Evolutionary conservation across 1,140 invertebrate species (phyloP).

Genomic region (Trachymyrmex septentrionalis): DNA sequence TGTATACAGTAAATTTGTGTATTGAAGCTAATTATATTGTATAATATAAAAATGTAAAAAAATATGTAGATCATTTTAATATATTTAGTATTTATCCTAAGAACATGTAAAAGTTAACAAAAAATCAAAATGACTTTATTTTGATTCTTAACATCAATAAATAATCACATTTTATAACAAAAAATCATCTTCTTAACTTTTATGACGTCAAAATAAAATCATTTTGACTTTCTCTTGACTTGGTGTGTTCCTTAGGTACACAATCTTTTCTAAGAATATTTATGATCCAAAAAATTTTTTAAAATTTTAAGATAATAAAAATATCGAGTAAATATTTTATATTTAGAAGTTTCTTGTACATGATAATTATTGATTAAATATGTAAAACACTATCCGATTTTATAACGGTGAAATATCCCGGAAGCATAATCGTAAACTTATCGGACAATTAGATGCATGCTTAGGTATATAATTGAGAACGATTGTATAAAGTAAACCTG

Average conservation of each 20-base stretch:
- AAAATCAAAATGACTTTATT: no score
- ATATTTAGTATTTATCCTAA: neutral
- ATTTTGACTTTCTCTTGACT: no score
- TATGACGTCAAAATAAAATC: no score
- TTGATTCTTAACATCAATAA: no score
- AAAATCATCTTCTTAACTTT: no score
- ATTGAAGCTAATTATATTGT: neutral
- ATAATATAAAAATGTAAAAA: neutral
- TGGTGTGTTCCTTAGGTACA: neutral
- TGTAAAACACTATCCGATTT: neutral
- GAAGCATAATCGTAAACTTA: conserved; percentile 38
- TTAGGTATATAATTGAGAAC: conserved; percentile 43
- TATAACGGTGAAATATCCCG: conserved; percentile 46
- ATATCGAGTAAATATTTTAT: neutral
- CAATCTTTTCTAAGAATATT: neutral
- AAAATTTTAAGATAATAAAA: neutral
- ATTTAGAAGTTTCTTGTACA: neutral
- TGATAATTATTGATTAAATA: conserved; percentile 11
- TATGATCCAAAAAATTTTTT: neutral
- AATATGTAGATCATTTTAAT: neutral
- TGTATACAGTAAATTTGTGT: neutral
- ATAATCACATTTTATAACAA: no score
- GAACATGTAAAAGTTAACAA: no score
- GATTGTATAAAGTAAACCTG: conserved; percentile 47
- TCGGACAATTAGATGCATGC: conserved; percentile 51